A percentile compares a stretch with the other conserved stretches of the same genome.
These are phyloP conservation scores for Oncorhynchus keta DNA, from an alignment of 2,113 vertebrate species.

Conservation along the genomic window DNA sequence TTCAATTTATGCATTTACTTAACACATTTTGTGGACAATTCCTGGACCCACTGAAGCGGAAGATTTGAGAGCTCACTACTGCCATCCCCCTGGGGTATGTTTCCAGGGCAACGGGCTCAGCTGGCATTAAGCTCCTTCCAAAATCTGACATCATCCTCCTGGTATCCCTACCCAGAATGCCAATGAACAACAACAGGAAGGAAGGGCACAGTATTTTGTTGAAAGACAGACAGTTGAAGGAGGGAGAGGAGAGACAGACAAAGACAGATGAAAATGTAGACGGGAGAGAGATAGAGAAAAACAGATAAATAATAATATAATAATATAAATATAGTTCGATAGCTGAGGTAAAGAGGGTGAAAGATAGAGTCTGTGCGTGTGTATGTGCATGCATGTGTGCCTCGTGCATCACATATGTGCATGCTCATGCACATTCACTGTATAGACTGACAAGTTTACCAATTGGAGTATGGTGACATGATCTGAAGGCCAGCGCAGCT, in stretches of 20 bases:
- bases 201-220: constrained; percentile 41
- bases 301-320: neutral
- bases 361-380: neutral
- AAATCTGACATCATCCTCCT: constrained; percentile 64
- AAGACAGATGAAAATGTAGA: neutral
- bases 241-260: neutral
- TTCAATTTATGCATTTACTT: too few species aligned
- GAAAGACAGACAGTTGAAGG: constrained; percentile 21
- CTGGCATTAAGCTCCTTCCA: constrained; percentile 54
- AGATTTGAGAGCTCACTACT: neutral
- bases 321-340: too few species aligned
- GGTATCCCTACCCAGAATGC: constrained; percentile 39
- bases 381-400: neutral
- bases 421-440: too few species aligned
- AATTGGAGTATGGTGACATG: neutral
- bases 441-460: too few species aligned
- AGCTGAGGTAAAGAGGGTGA: neutral
- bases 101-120: constrained; percentile 59
- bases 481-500: neutral
- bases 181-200: constrained; percentile 30
- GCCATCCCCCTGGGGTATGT: constrained; percentile 35
- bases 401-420: neutral
- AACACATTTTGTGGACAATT: too few species aligned
- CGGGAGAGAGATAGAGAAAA: neutral
- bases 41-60: too few species aligned